Evolutionary conservation across 1,140 invertebrate species (phyloP), one percentile per base, ranked within the genome.

Genomic region (Lepidurus packardi): DNA sequence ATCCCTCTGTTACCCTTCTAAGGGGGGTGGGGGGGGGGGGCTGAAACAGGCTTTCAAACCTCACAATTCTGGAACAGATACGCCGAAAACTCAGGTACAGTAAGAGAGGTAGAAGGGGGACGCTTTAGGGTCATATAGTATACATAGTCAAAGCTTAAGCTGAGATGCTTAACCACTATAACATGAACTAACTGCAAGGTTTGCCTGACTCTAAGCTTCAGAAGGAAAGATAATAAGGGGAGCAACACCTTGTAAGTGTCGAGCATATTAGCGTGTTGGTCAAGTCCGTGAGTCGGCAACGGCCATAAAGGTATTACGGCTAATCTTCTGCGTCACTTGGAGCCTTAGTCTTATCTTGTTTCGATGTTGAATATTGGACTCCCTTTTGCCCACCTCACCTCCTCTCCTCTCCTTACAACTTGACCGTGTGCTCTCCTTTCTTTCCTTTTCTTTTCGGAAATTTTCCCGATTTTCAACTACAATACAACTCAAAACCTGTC

Each of bases 271-370:
- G 53, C 53, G 53, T 65, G 53, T 65, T 65, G 53, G 53, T 16
- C 53, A 65, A 65, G 53, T 65, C n/a, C 53, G 53, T 65, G 16
- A 65, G 53, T 34, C 53, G 53, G 53, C 53, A 65, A 65, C 21
- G 13, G 53, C n/a, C 53, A 65, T 65, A 65, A 65, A 65, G 53
- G 53, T 21, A 65, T 65, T 65, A 65, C 21, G 53, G 16, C 53
- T 65, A 65, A 65, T 65, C 53, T 65, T 65, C 53, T 65, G 53
- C 53, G 53, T 65, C 53, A 65, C 53, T 65, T 65, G 53, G 53
- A 65, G 53, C 53, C 53, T 21, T 7, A 65, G 53, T 65, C 53
- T 65, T 65, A 65, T 65, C 53, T 65, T 65, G 53, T 65, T 65
- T 65, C 53, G 53, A 65, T 65, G 53, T 65, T 13, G 53, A 65